Evolutionary conservation across 2,888 invertebrate genomes (phyloP), one percentile per base, ranked within the genome.

Genomic region (Acanthococcus lagerstroemiae): DNA sequence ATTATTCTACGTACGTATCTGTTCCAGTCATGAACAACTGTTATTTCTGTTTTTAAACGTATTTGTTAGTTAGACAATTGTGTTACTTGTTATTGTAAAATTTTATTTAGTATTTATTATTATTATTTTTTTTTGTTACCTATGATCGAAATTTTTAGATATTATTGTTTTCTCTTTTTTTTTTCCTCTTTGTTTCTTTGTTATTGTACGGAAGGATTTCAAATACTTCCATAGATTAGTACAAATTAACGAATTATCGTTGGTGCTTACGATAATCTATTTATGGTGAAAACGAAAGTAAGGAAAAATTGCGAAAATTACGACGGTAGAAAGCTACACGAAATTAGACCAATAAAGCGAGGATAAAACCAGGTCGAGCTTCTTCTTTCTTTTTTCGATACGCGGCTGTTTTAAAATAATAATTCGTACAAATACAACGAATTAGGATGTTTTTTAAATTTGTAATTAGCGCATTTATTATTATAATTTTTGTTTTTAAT

Each of bases 101-200:
- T 50, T 61, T n/a, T 55, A 61, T 52, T 61, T 61, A 50, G 50
- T 52, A 45, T 15, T n/a, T n/a, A 15, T 58, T 44, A 57, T 22
- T 58, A n/a, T n/a, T n/a, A 37, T 46, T 48, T 48, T 22, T 60
- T 61, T 61, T 61, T 61, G 61, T 61, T 61, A 61, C 61, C 61
- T 61, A 27, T 50, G 27, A 50, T 48, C 52, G 50, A 50, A 61
- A 46, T 17, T 50, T 61, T 58, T 61, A 61, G 61, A 50, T 27
- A 61, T 61, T 61, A 9, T 61, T 61, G 50, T 7, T 52, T 52
- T 52, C n/a, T 48, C 17, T 48, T 48, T 17, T 48, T 19, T 21
- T 19, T 48, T 19, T 48, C 9, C 17, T 21, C 12, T n/a, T 52
- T 37, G 37, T 37, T 37, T 37, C 52, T 52, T 52, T 24, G 9